Base-by-base conservation (phyloP, 1,140 invertebrate species). In the Zaprionus gabonicus region DNA sequence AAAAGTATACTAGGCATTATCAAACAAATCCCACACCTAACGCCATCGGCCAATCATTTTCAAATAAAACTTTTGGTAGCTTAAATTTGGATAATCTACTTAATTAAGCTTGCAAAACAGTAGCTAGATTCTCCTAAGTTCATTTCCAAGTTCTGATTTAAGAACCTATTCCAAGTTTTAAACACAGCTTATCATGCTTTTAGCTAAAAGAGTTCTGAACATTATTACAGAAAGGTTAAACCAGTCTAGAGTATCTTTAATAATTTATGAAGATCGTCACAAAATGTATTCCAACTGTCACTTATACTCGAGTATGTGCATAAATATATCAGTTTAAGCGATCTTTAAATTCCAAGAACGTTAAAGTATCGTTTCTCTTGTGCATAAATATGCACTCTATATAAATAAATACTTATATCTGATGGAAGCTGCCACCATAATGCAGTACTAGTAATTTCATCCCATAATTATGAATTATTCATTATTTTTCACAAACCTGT, bases 1-100 rank as follows among this genome's bases (percentile, higher is more conserved):
- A 17, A 59, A 72, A 72, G 71, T 72, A 72, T 72, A 13, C 71
- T 20, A 53, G 1, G 0, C 1, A n/a, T 12, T 10, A 27, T 25
- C 34, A 12, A 12, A 9, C 20, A 10, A 38, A 51, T 4, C 0
- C 5, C 6, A 6, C 0, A 58, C 59, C 44, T 59, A 71, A 59
- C 56, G 56, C 64, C 63, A 72, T 67, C 71, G 67, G 66, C 60
- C 53, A 38, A 6, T 66, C 64, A 38, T 44, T 56, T 66, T 66
- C 23, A 15, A 38, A 55, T 6, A 6, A 10, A 7, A 20, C 4
- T 23, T 49, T 23, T 20, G 20, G 46, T 49, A 4, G 46, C 1
- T 13, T 2, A 10, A 25, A 51, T 51, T 17, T 46, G 1, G 2
- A 46, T 7, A 46, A 2, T 17, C 17, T 1, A 6, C 7, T 17